Evolutionary conservation across 92 coral and sea anemone species (phyloP).

Genomic region (Palythoa grandis): DNA sequence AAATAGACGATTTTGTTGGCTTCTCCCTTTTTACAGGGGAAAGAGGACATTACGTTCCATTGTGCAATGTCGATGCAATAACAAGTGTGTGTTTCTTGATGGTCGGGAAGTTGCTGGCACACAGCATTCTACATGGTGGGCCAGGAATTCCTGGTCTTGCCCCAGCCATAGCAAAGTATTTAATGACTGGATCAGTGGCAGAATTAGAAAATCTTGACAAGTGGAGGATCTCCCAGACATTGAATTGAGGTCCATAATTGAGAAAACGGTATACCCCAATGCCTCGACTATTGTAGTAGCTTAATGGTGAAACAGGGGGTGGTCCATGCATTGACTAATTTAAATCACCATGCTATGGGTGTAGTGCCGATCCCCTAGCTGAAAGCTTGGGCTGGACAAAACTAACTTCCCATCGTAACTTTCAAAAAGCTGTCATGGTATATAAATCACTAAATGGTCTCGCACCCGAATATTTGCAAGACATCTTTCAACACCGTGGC

Average conservation of each 20-base stretch:
- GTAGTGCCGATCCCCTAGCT: no score
- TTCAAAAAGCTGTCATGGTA: no score
- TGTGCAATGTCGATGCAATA: slow-evolving; percentile 41
- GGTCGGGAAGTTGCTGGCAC: slow-evolving; percentile 54
- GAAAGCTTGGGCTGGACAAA: no score
- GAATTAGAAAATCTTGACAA: slow-evolving; percentile 37
- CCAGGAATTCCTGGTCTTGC: slow-evolving; percentile 48
- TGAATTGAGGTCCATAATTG: slow-evolving; percentile 20
- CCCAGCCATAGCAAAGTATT: slow-evolving; percentile 35
- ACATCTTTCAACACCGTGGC: no score
- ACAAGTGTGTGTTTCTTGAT: slow-evolving; percentile 38
- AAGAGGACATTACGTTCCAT: slow-evolving; percentile 26
- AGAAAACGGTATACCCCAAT: slow-evolving; percentile 1
- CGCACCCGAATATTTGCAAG: no score
- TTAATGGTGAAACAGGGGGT: neutral
- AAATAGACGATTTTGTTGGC: neutral
- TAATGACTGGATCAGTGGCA: slow-evolving; percentile 40
- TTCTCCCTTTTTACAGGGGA: slow-evolving; percentile 19
- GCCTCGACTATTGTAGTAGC: neutral
- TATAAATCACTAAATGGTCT: no score
- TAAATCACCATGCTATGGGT: neutral
- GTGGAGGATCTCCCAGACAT: slow-evolving; percentile 37
- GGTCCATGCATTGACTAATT: neutral
- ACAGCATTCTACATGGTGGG: slow-evolving; percentile 60
- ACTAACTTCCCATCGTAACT: no score